These are phyloP conservation scores for Leptoteleia sp. DNA, from an alignment of 1,140 invertebrate genomes.

Conservation along the genomic window DNA sequence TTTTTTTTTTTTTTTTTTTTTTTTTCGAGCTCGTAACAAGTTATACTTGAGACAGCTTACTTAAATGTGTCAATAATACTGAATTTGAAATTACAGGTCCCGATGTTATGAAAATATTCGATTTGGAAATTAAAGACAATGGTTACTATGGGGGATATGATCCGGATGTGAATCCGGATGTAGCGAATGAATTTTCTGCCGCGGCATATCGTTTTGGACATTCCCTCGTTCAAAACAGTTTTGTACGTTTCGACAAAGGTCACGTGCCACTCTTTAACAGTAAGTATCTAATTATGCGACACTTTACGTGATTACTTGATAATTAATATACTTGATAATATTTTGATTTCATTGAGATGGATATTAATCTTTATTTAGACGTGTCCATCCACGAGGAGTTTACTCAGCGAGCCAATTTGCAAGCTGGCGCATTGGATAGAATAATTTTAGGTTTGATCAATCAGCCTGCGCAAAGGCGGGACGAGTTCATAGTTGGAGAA, in stretches of 20 bases:
- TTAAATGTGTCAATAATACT: no score
- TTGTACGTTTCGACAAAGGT: conserved; percentile 84
- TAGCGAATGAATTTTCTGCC: conserved; percentile 95
- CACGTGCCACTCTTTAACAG: conserved; percentile 86
- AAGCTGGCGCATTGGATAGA: conserved; percentile 88
- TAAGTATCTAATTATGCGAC: conserved; percentile 75
- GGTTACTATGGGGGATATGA: conserved; percentile 89
- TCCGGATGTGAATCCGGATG: conserved; percentile 89
- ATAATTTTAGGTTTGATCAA: conserved; percentile 88
- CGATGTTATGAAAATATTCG: conserved; percentile 87
- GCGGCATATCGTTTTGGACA: conserved; percentile 98
- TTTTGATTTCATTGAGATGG: neutral
- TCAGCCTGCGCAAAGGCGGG: conserved; percentile 89
- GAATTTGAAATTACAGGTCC: no score
- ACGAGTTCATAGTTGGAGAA: conserved; percentile 91
- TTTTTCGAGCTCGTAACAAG: no score
- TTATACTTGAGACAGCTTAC: no score
- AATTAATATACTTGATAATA: no score
- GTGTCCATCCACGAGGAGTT: conserved; percentile 90
- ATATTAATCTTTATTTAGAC: conserved; percentile 81
- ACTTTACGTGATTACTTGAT: no score
- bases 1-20: no score
- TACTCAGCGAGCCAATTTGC: conserved; percentile 83
- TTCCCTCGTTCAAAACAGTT: conserved; percentile 92
- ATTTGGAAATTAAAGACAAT: conserved; percentile 83